Evolutionary conservation across 2,888 invertebrate genomes (phyloP), one percentile per base, ranked within the genome.

Genomic region (Cheilosia vernalis): DNA sequence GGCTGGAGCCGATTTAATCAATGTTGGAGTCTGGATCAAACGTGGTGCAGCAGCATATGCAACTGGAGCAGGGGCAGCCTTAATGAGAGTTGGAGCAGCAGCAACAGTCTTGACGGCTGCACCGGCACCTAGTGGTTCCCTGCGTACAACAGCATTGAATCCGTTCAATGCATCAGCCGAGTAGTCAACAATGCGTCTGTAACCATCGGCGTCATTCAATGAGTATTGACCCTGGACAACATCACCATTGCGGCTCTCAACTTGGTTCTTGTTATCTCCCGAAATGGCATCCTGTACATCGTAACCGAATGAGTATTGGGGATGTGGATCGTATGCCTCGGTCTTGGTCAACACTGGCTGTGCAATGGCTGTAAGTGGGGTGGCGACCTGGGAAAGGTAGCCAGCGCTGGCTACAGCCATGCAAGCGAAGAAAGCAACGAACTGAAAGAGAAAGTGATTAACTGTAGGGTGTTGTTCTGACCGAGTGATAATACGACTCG

Each of bases 141-240:
- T 93, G 84, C 92, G 92, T 19, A 94, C 93, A 49, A 93, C 92
- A 69, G 93, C 93, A 84, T 92, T 93, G 89, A 94, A 94, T 72
- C 94, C 93, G 74, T 91, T 92, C 87, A 92, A 90, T 13, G 92
- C 90, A 89, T 93, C 93, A 51, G 93, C 93, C 30, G 92, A 92
- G 89, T 94, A 94, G 66, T 93, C 93, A 17, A 94, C 94, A 80
- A 91, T 92, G 76, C 94, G 92, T 83, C 92, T 92, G 88, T 92
- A 93, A 69, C 93, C 93, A 89, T 93, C 93, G 70, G 93, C 90
- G 87, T 94, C 93, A 77, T 93, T 91, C n/a, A 94, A 89, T 4
- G 92, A 91, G 88, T 93, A 94, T 88, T 92, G 92, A 17, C 93
- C 93, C 74, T 92, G 92, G 9, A 93, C 93, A 53, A 91, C 90